Evolutionary conservation across 2,113 vertebrate genomes (phyloP), one percentile per base, ranked within the genome.

Genomic region (Meriones unguiculatus): DNA sequence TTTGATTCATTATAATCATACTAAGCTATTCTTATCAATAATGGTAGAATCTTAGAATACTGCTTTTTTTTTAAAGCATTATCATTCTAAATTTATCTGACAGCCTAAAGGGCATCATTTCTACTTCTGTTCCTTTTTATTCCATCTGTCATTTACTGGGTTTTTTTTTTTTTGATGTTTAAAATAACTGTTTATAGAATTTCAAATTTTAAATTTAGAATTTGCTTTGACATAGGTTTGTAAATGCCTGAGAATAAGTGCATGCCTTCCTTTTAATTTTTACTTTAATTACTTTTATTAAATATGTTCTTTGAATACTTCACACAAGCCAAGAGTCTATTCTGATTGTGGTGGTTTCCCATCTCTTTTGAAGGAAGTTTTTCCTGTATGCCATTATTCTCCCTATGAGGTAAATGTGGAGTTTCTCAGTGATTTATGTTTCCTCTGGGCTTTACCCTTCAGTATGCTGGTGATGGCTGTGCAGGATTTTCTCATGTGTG

Each of bases 1-100:
- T 96, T 94, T 91, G 78, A 87, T 69, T 84, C 70, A 89, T 30
- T 72, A n/a, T 1, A 62, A 50, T 87, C 46, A 72, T 69, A 94
- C 52, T 91, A 46, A 87, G 84, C 75, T 67, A 82, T 52, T 84
- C 18, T 67, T 67, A 2, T 88, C 4, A 77, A 32, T 77, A 69
- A 87, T 54, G 50, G 11, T 54, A 90, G 11, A 54, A 70, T 38
- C n/a, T 87, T 70, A 89, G 54, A 72, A 75, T 59, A 50, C 14
- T 54, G 13, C 32, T 54, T 67, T 84, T 57, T 46, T 57, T 72
- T 38, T 67, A 2, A 81, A 11, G 13, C 4, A 15, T 89, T 93
- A 92, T 35, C 75, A 81, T 76, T 81, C 46, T 81, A 89, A 86
- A 86, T 93, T 72, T 59, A 92, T 22, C 38, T 90, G 73, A 64